Conservation (phyloP, 2,888 invertebrate genomes). For the Acanthosepion pharaonis region DNA sequence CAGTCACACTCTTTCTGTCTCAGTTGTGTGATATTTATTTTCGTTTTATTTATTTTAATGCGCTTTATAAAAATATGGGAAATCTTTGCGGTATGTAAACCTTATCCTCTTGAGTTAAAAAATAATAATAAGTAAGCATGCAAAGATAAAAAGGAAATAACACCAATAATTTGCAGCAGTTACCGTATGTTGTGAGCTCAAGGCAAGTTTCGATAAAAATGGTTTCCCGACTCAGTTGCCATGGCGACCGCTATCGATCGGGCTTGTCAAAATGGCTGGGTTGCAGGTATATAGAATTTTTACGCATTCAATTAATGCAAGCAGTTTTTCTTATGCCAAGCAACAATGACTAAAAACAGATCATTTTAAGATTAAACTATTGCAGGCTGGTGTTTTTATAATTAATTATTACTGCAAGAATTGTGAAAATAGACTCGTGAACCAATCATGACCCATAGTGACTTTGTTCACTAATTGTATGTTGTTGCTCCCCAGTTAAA, state of each 20-base stretch:
- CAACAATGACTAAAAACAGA: not conserved
- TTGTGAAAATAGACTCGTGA: not conserved
- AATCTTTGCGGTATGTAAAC: not conserved
- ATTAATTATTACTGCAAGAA: not conserved
- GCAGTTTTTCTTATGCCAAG: not conserved
- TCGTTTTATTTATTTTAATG: not conserved
- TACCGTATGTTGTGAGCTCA: not conserved
- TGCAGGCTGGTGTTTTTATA: not conserved
- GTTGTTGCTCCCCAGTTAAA: not conserved
- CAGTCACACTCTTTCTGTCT: not conserved
- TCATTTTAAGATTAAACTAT: not conserved
- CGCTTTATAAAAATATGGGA: not conserved
- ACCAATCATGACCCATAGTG: not conserved
- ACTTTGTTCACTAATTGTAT: not conserved
- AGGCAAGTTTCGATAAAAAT: not conserved
- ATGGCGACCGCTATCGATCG: slow-evolving; percentile 13
- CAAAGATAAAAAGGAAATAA: not conserved
- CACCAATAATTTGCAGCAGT: not conserved
- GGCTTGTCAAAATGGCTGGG: not conserved
- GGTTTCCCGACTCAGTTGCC: not conserved
- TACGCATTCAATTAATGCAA: not conserved
- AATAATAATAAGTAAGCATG: not conserved
- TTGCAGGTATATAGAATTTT: not conserved
- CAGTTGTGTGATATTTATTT: not conserved
- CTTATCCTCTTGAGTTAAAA: not conserved